phyloP scores from a whole-genome alignment of 2,113 vertebrate genomes.

The Halichoerus grypus region DNA sequence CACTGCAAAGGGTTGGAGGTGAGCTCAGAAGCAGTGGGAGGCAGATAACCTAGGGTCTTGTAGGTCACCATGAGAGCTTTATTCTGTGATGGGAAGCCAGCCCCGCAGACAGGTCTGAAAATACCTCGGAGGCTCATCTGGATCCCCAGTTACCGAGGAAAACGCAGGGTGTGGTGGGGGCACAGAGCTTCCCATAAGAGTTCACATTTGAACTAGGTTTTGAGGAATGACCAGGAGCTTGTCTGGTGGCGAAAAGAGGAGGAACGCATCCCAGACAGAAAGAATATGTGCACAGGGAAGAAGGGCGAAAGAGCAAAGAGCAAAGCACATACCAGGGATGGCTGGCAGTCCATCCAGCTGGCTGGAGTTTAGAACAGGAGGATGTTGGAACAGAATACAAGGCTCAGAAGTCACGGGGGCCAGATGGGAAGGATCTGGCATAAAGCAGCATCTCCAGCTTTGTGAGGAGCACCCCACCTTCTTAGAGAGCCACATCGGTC shows the following conservation, averaged over 20 bases:
- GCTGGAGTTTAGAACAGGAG: neutral
- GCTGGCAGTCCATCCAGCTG: too few species aligned
- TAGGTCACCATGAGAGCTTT: neutral
- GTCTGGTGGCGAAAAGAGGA: neutral
- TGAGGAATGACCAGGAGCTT: constrained; percentile 3
- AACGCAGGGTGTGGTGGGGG: fast-evolving
- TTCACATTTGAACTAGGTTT: neutral
- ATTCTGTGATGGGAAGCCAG: neutral
- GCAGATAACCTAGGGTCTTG: neutral
- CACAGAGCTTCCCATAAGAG: neutral
- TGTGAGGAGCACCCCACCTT: neutral
- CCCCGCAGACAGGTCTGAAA: neutral
- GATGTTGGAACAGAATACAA: neutral
- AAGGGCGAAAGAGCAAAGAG: neutral
- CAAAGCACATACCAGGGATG: neutral
- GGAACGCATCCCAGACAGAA: neutral
- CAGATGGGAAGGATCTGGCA: neutral
- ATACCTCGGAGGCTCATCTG: neutral
- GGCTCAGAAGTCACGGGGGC: neutral
- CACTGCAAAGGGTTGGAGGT: fast-evolving
- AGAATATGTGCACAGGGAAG: neutral
- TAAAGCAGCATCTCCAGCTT: neutral
- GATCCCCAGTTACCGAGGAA: neutral
- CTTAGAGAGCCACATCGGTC: neutral
- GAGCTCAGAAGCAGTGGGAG: neutral